Evolutionary conservation across 2,797 vertebrate genomes (phyloP).

Genomic region (Typhlichthys subterraneus): DNA sequence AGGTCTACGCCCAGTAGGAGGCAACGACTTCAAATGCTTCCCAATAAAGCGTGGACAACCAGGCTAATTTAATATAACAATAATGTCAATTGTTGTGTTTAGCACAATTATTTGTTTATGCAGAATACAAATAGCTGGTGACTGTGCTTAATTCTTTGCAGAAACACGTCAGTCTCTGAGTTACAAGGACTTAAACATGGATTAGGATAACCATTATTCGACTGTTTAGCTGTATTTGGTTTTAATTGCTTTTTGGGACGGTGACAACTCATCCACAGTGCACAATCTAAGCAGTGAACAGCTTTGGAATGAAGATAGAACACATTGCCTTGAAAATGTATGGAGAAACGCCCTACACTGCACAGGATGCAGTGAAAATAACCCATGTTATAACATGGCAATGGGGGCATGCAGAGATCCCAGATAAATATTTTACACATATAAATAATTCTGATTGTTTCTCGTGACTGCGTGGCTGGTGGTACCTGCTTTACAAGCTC

Average conservation of each 20-base stretch:
- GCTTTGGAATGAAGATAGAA: slow-evolving; percentile 28
- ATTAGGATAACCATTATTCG: not conserved
- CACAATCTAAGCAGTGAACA: slow-evolving; percentile 5
- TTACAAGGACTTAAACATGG: slow-evolving; percentile 1
- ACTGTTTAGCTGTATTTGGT: slow-evolving; percentile 13
- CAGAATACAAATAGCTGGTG: not conserved
- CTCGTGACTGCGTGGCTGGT: slow-evolving; percentile 35
- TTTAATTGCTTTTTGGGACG: slow-evolving; percentile 26
- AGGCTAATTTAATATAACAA: too few relatives aligned
- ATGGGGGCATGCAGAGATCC: slow-evolving; percentile 48
- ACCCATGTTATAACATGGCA: slow-evolving; percentile 56
- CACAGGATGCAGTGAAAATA: slow-evolving; percentile 39
- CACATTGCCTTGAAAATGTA: slow-evolving; percentile 36
- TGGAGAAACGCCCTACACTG: slow-evolving; percentile 4
- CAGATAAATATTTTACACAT: slow-evolving; percentile 73
- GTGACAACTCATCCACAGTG: slow-evolving; percentile 8
- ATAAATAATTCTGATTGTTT: slow-evolving; percentile 79
- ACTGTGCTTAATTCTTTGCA: not conserved
- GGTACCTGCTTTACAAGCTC: slow-evolving; percentile 59
- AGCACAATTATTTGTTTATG: too few relatives aligned
- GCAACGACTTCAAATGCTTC: not conserved
- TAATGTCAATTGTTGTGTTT: not conserved
- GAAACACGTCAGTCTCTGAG: not conserved
- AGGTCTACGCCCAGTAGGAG: too few relatives aligned
- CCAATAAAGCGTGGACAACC: too few relatives aligned